Conservation (phyloP, 2,797 vertebrate genomes). For the Lacerta bilineata region DNA sequence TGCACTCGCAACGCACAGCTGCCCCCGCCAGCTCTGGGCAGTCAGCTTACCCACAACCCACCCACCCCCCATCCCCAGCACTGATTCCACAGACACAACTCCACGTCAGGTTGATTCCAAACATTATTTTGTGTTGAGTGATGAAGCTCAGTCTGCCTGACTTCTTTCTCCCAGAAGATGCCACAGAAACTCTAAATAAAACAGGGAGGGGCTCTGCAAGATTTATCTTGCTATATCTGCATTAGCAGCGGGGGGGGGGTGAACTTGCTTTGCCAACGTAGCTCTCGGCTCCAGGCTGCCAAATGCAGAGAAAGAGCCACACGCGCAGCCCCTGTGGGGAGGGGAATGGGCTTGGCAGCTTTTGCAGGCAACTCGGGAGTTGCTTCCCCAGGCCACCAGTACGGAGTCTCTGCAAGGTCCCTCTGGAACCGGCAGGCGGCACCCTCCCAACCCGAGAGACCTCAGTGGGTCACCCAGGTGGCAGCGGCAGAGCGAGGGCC, state of each 20-base stretch:
- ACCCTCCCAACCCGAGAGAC: background rate
- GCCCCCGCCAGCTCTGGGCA: background rate
- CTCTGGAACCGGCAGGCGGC: no score
- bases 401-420: no score
- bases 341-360: background rate
- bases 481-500: no score
- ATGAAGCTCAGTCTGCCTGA: no score
- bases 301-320: background rate
- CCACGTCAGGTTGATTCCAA: background rate
- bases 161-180: background rate
- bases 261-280: no score
- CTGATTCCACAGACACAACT: background rate
- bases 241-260: no score
- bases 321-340: no score
- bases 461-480: background rate
- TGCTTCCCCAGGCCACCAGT: no score
- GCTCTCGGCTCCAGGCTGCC: background rate
- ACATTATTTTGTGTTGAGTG: no score
- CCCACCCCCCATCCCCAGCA: background rate
- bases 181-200: background rate
- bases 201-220: background rate
- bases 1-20: no score
- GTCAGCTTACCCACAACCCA: rapidly evolving
- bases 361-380: background rate
- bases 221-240: no score